Percentiles rank a stretch among this genome's conserved stretches.
Evolutionary conservation across 2,113 vertebrate species (phyloP).

Genomic region (Cariama cristata): DNA sequence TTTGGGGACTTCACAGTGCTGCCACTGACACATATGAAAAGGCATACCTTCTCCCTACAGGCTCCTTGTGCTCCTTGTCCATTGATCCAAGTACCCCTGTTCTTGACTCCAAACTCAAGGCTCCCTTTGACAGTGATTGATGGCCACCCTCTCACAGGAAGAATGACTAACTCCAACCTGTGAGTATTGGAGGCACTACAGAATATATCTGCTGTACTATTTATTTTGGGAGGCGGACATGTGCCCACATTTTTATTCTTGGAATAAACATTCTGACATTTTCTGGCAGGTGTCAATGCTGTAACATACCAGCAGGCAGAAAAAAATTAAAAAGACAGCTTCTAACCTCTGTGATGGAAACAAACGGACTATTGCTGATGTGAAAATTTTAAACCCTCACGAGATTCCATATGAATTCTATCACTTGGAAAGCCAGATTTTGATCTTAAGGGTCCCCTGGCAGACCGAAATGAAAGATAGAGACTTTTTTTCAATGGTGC

Average conservation of each 20-base stretch:
- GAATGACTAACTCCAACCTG: conserved; percentile 56
- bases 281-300: conserved; percentile 70
- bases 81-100: not conserved
- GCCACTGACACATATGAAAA: not conserved
- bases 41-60: not conserved
- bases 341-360: conserved; percentile 46
- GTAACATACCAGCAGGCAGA: conserved; percentile 28
- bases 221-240: conserved; percentile 62
- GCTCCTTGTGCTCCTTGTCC: not conserved
- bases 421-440: not conserved
- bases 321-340: conserved; percentile 14
- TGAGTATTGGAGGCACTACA: not conserved
- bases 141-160: conserved; percentile 62
- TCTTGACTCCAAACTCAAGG: not conserved
- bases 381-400: conserved; percentile 26
- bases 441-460: not conserved
- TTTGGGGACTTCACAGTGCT: not conserved
- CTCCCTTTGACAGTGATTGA: conserved; percentile 52
- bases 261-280: conserved; percentile 72
- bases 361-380: conserved; percentile 40
- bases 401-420: conserved; percentile 14
- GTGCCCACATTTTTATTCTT: conserved; percentile 66
- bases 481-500: not conserved
- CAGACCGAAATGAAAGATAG: not conserved
- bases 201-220: conserved; percentile 41